Base-by-base conservation (phyloP, 1,140 invertebrate genomes). In the Medauroidea extradentata region DNA sequence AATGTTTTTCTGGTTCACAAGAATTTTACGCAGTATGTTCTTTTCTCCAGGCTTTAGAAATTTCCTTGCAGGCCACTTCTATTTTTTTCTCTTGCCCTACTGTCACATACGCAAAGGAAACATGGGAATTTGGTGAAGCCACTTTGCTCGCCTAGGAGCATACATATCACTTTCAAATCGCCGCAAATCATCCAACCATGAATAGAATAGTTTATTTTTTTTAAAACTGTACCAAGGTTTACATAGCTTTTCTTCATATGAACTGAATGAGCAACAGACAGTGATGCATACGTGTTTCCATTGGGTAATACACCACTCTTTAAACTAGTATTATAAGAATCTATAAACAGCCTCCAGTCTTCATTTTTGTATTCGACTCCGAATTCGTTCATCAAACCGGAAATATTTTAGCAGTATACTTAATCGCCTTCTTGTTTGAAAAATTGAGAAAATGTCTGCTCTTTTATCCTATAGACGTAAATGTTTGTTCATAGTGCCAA, bases 121-220 rank as follows among this genome's bases (percentile, higher is more conserved):
- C 65, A 73, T 25, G 63, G 65, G 62, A 66, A 69, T 65, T 76
- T 75, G 58, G 69, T 71, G 63, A 67, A 70, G 53, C 67, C 65
- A 65, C 61, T 58, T 68, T 74, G 67, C 57, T 71, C 60, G 27
- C 69, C 71, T 14, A 71, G 53, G 38, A 66, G 27, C 21, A 71
- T 53, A 11, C 21, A 39, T 19, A 57, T 44, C 61, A 60, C 61
- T 62, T 23, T 73, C 41, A 67, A 72, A 59, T 57, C 59, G 41
- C 63, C 69, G 73, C 61, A 66, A 68, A 65, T 54, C 46, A 60
- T 11, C 65, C 29, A 34, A 34, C 29, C 29, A 34, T 34, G 29
- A 34, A 34, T 11, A 7, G 29, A 7, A 34, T 34, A 34, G 4
- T 34, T 34, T 7, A 34, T 34, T 23, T 63, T 19, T 43, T 65